Base-by-base conservation (phyloP, 1,140 invertebrate genomes). In the Phymorhynchus buccinoides region DNA sequence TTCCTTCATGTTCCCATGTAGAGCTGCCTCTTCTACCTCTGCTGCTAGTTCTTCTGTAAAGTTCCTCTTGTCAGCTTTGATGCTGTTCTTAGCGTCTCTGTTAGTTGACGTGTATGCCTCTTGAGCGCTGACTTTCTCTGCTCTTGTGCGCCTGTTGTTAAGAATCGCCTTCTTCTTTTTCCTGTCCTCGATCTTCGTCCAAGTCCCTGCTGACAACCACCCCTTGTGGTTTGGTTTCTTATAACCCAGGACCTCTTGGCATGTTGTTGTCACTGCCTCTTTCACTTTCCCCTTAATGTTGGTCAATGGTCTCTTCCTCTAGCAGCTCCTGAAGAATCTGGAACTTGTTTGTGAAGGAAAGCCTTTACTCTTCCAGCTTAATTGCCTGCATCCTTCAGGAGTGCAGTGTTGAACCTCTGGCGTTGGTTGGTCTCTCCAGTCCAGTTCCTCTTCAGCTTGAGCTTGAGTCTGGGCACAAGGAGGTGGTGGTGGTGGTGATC, bases 81-180 rank as follows among this genome's bases (percentile, higher is more conserved):
- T 71, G 66, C 66, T 71, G 27, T 35, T 71, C 66, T 71, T 71
- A 7, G 32, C 66, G 32, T 12, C 1, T 35, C 66, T 71, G 66
- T 1, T n/a, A 30, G 66, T 71, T 14, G 0, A 22, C 9, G 66
- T n/a, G 27, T 71, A 71, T 12, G 27, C 66, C 66, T 71, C 66
- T n/a, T 71, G 66, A 35, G 66, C 66, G 9, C 32, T 71, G 27
- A n/a, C 66, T 71, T 71, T 71, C 32, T 35, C 66, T 71, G 66
- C 66, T 71, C 66, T 1, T 71, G 66, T 71, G 66, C 66, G 66
- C 16, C 66, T 71, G 66, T 71, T 71, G 66, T 71, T 71, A n/a
- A 71, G 27, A 22, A 35, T n/a, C 27, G 32, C 66, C 66, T 71
- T 71, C 32, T 71, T 71, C 66, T n/a, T 35, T n/a, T 71, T 71